Conservation (phyloP, 1,140 invertebrate species). For the Drosophila truncata region DNA sequence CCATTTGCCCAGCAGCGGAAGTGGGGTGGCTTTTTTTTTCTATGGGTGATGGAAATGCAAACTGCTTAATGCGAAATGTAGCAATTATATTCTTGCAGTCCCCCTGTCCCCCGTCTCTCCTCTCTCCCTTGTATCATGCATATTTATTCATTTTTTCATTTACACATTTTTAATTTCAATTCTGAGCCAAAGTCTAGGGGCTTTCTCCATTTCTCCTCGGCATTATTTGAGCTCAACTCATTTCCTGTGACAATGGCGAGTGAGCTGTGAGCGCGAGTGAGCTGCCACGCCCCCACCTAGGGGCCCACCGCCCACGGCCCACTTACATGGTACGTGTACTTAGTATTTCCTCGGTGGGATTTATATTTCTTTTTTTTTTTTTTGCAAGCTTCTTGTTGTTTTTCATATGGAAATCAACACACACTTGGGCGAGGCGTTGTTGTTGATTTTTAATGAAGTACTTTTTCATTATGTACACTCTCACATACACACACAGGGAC, state of each 20-base stretch:
- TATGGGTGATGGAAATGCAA: conserved; percentile 13
- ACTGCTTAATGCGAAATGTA: conserved; percentile 77
- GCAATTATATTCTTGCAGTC: conserved; percentile 66
- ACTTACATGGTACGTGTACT: conserved; percentile 72
- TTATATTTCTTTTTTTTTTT: conserved; percentile 20
- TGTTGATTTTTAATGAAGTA: conserved; percentile 82
- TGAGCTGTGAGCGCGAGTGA: background rate
- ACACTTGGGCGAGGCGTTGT: conserved; percentile 61
- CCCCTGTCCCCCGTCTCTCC: background rate
- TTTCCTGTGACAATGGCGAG: conserved; percentile 67
- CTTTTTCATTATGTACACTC: conserved; percentile 72
- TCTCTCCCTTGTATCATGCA: conserved; percentile 25
- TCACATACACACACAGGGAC: conserved; percentile 12
- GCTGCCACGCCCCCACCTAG: conserved; percentile 26
- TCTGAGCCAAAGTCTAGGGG: conserved; percentile 59
- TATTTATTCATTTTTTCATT: conserved; percentile 82
- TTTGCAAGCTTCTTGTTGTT: conserved; percentile 54
- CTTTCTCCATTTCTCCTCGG: conserved; percentile 30
- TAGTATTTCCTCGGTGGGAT: conserved; percentile 71
- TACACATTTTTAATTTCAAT: conserved; percentile 81
- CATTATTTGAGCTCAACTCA: conserved; percentile 60
- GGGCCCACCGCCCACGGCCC: conserved; percentile 1
- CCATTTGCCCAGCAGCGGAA: conserved; percentile 72
- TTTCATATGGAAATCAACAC: conserved; percentile 79
- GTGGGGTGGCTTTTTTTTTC: conserved; percentile 5